These are phyloP conservation scores for Carettochelys insculpta DNA, from an alignment of 2,113 vertebrate genomes.

Conservation along the genomic window DNA sequence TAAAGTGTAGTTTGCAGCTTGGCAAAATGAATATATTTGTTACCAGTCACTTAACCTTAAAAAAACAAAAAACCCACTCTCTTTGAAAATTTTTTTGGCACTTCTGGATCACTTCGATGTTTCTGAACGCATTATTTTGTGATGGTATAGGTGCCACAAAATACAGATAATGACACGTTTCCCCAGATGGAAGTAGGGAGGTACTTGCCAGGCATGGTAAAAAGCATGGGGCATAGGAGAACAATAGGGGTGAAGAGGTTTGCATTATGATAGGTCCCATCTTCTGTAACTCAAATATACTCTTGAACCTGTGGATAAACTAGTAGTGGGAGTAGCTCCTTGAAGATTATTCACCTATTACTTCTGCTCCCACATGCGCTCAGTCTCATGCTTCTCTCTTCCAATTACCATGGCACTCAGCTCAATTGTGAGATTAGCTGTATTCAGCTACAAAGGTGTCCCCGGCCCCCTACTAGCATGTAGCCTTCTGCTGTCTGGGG, in stretches of 20 bases:
- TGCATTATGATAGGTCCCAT: background rate
- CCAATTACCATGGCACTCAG: background rate
- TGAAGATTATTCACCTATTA: background rate
- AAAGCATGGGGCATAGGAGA: background rate
- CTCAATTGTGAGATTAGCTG: background rate
- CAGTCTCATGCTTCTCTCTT: background rate
- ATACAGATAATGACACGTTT: background rate
- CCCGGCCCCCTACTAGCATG: background rate
- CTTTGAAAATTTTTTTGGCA: background rate
- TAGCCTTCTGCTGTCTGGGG: background rate
- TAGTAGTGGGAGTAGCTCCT: background rate
- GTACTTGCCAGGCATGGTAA: background rate
- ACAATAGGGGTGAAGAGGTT: background rate
- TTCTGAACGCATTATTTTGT: background rate
- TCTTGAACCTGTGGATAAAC: background rate
- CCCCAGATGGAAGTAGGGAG: background rate
- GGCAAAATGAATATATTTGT: background rate
- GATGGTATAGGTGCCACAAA: background rate
- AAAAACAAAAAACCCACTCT: background rate
- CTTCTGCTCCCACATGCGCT: background rate
- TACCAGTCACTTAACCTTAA: background rate
- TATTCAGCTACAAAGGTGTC: background rate
- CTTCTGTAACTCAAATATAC: background rate
- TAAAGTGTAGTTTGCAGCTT: background rate
- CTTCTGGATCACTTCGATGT: background rate